Evolutionary conservation across 2,797 vertebrate species (phyloP).

Genomic region (Sebastes hubbsi): DNA sequence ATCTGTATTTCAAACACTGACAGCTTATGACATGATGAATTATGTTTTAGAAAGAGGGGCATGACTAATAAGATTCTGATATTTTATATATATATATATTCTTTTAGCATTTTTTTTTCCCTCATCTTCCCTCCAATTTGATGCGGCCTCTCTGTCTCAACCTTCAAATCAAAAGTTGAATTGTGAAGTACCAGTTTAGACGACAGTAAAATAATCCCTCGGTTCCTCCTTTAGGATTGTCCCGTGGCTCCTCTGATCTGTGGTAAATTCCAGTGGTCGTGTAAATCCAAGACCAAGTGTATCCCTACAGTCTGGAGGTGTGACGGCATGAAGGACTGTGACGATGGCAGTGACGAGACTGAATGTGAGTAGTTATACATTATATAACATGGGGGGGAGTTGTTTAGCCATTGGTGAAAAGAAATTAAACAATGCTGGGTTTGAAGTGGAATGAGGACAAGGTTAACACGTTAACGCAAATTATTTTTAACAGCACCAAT

Average conservation of each 20-base stretch:
- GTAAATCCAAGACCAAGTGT: slow-evolving; percentile 77
- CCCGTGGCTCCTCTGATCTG: slow-evolving; percentile 62
- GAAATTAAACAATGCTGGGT: not conserved
- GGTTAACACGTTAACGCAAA: too few relatives aligned
- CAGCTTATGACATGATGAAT: too few relatives aligned
- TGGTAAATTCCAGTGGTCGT: slow-evolving; percentile 83
- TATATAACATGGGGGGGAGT: not conserved
- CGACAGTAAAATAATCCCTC: not conserved
- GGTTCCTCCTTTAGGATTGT: slow-evolving; percentile 77
- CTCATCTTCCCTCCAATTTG: too few relatives aligned
- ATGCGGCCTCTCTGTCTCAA: not conserved
- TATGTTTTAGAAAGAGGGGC: too few relatives aligned
- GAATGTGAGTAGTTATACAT: slow-evolving; percentile 82
- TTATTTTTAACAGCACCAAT: too few relatives aligned
- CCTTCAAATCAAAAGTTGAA: not conserved
- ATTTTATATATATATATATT: too few relatives aligned
- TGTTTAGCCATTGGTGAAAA: not conserved
- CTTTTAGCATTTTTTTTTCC: too few relatives aligned
- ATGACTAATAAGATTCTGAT: too few relatives aligned
- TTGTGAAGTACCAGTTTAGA: not conserved
- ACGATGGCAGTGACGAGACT: slow-evolving; percentile 87
- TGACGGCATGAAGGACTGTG: slow-evolving; percentile 86
- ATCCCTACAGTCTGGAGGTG: slow-evolving; percentile 88
- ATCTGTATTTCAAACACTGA: too few relatives aligned
- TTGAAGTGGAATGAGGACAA: not conserved